These are phyloP conservation scores for Chelonus insularis DNA, from an alignment of 1,140 invertebrate genomes.

Conservation along the genomic window DNA sequence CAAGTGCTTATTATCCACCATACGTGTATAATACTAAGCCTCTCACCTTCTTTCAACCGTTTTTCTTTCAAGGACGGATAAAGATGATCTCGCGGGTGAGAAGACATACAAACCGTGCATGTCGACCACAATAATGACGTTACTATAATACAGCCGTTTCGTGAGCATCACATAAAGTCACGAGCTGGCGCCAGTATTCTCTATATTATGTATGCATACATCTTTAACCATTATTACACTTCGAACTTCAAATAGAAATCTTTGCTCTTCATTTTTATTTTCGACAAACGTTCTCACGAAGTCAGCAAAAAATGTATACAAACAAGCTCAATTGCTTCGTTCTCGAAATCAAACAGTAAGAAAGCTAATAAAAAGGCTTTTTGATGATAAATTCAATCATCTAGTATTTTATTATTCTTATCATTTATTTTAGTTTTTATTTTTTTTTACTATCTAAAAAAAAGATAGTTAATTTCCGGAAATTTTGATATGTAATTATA, in stretches of 20 bases:
- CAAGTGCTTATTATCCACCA: conserved; percentile 3
- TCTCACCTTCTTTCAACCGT: not conserved
- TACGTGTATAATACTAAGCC: not conserved
- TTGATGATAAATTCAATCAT: too few species aligned
- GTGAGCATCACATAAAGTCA: conserved; percentile 5
- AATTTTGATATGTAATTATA: too few species aligned
- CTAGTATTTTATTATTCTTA: too few species aligned
- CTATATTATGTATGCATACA: not conserved
- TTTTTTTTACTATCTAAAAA: too few species aligned
- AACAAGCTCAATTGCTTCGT: too few species aligned
- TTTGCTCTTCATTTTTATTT: not conserved
- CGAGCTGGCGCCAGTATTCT: conserved; percentile 17
- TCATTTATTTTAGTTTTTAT: too few species aligned
- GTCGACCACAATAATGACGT: conserved; percentile 29
- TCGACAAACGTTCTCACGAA: too few species aligned
- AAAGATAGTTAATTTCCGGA: too few species aligned
- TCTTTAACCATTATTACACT: not conserved
- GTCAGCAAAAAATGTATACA: too few species aligned
- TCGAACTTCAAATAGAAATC: not conserved
- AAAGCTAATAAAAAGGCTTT: too few species aligned
- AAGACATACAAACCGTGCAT: conserved; percentile 21
- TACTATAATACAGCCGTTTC: conserved; percentile 6
- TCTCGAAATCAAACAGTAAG: too few species aligned
- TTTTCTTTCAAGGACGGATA: conserved; percentile 15
- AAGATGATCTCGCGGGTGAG: conserved; percentile 21